phyloP scores from a whole-genome alignment of 2,797 vertebrate genomes.

The Platyrinchus mystaceus region DNA sequence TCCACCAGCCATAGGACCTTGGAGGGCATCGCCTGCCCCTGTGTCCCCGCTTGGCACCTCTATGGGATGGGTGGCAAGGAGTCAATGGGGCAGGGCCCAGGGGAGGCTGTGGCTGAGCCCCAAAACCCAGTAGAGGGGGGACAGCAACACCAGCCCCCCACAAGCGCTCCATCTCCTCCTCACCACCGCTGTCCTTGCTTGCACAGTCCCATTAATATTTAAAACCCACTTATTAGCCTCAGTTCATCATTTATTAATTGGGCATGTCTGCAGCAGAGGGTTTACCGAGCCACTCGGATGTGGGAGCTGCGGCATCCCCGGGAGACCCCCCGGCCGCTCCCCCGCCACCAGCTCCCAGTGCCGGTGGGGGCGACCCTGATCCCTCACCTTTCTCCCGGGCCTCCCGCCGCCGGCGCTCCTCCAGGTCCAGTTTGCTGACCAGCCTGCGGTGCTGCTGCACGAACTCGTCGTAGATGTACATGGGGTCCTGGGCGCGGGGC shows the following conservation, averaged over 20 bases:
- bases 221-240: conserved; percentile 37
- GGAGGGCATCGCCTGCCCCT: accelerated
- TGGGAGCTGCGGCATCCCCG: background rate
- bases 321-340: background rate
- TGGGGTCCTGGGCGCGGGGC: conserved; percentile 73
- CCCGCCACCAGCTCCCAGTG: accelerated
- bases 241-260: conserved; percentile 54
- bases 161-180: background rate
- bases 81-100: accelerated
- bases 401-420: conserved; percentile 89
- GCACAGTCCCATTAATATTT: conserved; percentile 39
- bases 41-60: accelerated
- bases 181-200: background rate
- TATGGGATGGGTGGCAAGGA: accelerated
- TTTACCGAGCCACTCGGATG: background rate
- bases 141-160: background rate
- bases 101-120: background rate
- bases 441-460: conserved; percentile 91
- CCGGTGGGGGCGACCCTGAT: accelerated
- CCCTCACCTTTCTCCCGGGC: conserved; percentile 91
- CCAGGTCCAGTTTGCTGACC: conserved; percentile 95
- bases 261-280: background rate
- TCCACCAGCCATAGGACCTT: background rate
- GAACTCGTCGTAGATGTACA: conserved; percentile 90
- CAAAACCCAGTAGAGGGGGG: background rate